Evolutionary conservation across 2,113 vertebrate species (phyloP), one percentile per base, ranked within the genome.

Genomic region (Pipra filicauda): DNA sequence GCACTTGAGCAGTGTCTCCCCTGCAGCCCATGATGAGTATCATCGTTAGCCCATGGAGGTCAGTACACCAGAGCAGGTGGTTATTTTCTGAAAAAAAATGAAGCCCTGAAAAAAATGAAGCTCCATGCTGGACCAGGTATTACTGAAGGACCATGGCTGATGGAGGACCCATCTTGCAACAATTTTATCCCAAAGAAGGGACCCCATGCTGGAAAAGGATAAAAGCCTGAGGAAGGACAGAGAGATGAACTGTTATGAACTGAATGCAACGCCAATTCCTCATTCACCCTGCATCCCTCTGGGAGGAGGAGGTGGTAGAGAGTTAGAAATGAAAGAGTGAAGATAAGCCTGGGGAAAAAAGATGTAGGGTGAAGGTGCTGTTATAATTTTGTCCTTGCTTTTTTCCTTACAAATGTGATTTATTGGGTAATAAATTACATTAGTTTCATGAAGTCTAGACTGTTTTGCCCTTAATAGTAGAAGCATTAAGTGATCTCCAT

Each of bases 231-330:
- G 31, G 28, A 75, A 70, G 35, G 19, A 43, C 30, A 51, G 30
- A 52, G 22, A 87, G 15, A 33, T 12, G 0, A 76, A 51, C 28
- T 28, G 13, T 10, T 59, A 28, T 26, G 13, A 84, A 61, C 11
- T 27, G 14, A 51, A n/a, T 31, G n/a, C 14, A 75, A 5, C 44
- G 22, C 7, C 18, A 3, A 12, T 62, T 93, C 16, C 15, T 11
- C 8, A 43, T 39, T 24, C 9, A 72, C 8, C 2, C 12, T 76
- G 14, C 1, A 8, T 4, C 18, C 8, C 16, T 13, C 0, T 0
- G 5, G 17, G 37, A 67, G 4, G 10, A 19, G 3, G 17, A 70
- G 9, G 9, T 17, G 11, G n/a, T 9, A 69, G 12, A 76, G 6
- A 49, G 15, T 52, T 66, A 31, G 39, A 71, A 91, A 80, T 13